Evolutionary conservation across 2,113 vertebrate genomes (phyloP).

Genomic region (Pungitius pungitius): DNA sequence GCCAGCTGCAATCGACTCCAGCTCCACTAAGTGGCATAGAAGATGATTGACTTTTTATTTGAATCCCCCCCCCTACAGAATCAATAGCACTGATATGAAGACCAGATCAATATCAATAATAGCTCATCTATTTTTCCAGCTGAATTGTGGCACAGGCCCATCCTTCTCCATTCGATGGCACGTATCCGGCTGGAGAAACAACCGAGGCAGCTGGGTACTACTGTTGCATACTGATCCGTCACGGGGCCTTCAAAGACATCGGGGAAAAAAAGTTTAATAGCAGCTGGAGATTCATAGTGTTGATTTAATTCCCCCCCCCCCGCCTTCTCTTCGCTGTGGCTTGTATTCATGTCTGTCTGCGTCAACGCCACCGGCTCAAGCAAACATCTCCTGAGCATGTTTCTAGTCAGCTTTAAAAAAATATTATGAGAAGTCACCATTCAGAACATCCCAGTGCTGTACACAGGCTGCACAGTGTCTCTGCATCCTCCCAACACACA

Average conservation of each 20-base stretch:
- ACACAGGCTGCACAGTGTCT: conserved; percentile 53
- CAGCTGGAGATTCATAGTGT: conserved; percentile 42
- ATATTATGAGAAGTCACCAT: conserved; percentile 29
- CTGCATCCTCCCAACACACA: conserved; percentile 19
- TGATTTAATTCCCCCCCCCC: conserved; percentile 24
- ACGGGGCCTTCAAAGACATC: conserved; percentile 34
- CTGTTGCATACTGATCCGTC: conserved; percentile 50
- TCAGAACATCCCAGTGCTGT: conserved; percentile 49
- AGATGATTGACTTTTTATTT: conserved; percentile 14
- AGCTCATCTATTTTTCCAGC: conserved; percentile 59
- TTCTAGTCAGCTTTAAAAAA: conserved; percentile 49
- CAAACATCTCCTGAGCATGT: conserved; percentile 37
- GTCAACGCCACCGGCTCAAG: conserved; percentile 37
- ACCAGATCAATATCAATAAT: conserved; percentile 72
- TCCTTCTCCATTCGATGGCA: conserved; percentile 61
- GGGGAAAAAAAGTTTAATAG: conserved; percentile 24
- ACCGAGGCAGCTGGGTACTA: conserved; percentile 54
- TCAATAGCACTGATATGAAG: conserved; percentile 55
- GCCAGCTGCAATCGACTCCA: too few relatives aligned
- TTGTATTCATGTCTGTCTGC: conserved; percentile 49
- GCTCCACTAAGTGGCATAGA: too few relatives aligned
- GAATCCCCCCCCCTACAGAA: conserved; percentile 3
- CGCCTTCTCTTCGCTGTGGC: conserved; percentile 2
- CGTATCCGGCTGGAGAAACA: conserved; percentile 36
- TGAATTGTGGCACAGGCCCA: conserved; percentile 62